Conservation (phyloP, 2,888 invertebrate genomes). For the Volucella inanis region DNA sequence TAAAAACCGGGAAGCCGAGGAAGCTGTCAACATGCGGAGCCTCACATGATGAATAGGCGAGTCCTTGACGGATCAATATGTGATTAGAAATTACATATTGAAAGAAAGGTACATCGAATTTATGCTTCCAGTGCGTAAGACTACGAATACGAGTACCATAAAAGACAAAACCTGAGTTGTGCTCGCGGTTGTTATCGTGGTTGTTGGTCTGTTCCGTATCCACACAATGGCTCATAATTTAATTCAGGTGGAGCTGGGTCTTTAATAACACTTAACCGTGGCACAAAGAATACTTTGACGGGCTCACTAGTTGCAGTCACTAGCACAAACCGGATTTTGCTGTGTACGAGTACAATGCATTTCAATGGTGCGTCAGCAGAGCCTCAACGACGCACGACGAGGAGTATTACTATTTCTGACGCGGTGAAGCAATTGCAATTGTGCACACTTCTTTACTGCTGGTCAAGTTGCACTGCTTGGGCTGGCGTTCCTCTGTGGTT, state of each 20-base stretch:
- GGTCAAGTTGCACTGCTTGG: neutral
- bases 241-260: slow-evolving; percentile 64
- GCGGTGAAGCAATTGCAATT: slow-evolving; percentile 43
- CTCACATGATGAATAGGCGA: slow-evolving; percentile 60
- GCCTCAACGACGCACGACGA: slow-evolving; percentile 7
- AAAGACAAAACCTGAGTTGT: slow-evolving; percentile 39
- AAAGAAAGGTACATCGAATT: slow-evolving; percentile 52
- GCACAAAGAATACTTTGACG: slow-evolving; percentile 67
- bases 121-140: slow-evolving; percentile 42
- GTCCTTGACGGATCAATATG: slow-evolving; percentile 71
- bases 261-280: slow-evolving; percentile 71
- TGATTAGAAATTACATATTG: slow-evolving; percentile 58
- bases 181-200: slow-evolving; percentile 20
- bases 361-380: slow-evolving; percentile 62
- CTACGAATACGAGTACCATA: neutral
- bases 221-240: slow-evolving; percentile 64
- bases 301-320: slow-evolving; percentile 11
- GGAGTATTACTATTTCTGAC: slow-evolving; percentile 40
- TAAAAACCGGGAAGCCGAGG: slow-evolving; percentile 63
- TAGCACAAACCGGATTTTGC: slow-evolving; percentile 64
- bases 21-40: slow-evolving; percentile 59
- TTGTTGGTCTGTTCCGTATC: slow-evolving; percentile 3
- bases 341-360: slow-evolving; percentile 65
- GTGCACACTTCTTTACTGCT: neutral
- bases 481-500: slow-evolving; percentile 43